Percentiles rank a stretch among this genome's conserved stretches.
Evolutionary conservation across 2,113 vertebrate genomes (phyloP).

Genomic region (Numenius arquata): DNA sequence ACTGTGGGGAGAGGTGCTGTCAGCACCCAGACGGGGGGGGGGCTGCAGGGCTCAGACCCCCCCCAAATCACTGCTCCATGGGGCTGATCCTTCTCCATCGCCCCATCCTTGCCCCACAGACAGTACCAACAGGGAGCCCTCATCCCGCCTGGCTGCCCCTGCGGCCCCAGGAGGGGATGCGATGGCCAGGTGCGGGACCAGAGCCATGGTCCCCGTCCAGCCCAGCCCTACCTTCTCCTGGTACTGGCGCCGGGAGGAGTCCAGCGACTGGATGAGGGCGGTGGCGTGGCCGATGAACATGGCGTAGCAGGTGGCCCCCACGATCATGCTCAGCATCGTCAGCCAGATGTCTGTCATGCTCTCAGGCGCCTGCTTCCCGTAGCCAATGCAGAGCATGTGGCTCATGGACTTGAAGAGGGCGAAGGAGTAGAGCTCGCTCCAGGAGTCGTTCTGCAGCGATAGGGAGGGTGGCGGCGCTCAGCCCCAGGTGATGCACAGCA

Average conservation of each 20-base stretch:
- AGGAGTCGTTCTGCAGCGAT: conserved; percentile 87
- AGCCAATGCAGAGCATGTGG: conserved; percentile 98
- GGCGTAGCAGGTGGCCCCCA: conserved; percentile 96
- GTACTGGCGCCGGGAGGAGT: conserved; percentile 93
- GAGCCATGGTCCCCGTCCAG: fast-evolving
- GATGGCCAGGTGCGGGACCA: fast-evolving
- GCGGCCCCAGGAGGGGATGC: background rate
- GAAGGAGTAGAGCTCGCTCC: conserved; percentile 96
- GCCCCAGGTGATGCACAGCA: background rate
- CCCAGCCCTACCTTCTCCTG: conserved; percentile 87
- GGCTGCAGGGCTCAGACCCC: background rate
- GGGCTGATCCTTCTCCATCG: background rate
- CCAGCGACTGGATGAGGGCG: conserved; percentile 94
- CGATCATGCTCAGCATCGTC: conserved; percentile 99
- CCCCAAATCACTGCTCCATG: background rate
- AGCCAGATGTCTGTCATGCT: conserved; percentile 99
- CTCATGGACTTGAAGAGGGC: conserved; percentile 99
- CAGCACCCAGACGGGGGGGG: background rate
- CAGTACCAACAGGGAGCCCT: background rate
- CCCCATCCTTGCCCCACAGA: background rate
- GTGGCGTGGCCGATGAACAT: conserved; percentile 99
- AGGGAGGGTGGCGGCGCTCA: background rate
- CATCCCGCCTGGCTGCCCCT: fast-evolving
- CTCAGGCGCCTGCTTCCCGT: conserved; percentile 92
- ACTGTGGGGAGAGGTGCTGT: conserved; percentile 78